Evolutionary conservation across 2,113 vertebrate species (phyloP).

Genomic region (Phyllopteryx taeniolatus): DNA sequence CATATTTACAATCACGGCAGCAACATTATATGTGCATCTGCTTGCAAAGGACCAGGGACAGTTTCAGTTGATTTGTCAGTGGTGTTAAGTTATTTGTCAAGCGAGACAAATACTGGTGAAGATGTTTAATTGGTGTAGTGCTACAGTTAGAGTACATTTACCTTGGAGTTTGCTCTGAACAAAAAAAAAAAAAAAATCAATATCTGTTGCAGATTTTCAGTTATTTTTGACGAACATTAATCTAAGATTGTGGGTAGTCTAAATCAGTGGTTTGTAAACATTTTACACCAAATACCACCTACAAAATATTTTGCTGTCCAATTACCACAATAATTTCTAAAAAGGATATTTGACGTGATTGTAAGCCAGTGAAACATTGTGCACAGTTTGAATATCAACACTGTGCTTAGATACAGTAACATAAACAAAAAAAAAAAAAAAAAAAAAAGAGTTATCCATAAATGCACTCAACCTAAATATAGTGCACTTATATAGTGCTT

Average conservation of each 20-base stretch:
- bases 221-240: neutral
- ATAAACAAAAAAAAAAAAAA: too few relatives aligned
- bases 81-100: neutral
- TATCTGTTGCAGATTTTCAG: neutral
- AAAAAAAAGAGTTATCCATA: too few relatives aligned
- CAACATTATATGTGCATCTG: neutral
- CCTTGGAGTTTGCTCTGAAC: neutral
- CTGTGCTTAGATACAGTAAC: too few relatives aligned
- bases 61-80: neutral
- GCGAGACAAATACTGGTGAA: neutral
- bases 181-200: neutral
- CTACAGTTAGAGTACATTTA: neutral
- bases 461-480: too few relatives aligned
- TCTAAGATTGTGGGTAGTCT: neutral
- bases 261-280: neutral
- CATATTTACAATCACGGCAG: neutral
- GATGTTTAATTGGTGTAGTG: neutral
- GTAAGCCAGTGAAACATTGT: neutral
- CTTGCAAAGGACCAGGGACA: neutral
- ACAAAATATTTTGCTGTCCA: neutral
- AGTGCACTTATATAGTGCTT: too few relatives aligned
- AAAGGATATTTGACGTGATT: neutral
- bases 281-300: neutral
- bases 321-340: neutral
- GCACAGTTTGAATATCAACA: neutral